phyloP scores from a whole-genome alignment of 2,797 vertebrate species.

The Rhinoraja longicauda region DNA sequence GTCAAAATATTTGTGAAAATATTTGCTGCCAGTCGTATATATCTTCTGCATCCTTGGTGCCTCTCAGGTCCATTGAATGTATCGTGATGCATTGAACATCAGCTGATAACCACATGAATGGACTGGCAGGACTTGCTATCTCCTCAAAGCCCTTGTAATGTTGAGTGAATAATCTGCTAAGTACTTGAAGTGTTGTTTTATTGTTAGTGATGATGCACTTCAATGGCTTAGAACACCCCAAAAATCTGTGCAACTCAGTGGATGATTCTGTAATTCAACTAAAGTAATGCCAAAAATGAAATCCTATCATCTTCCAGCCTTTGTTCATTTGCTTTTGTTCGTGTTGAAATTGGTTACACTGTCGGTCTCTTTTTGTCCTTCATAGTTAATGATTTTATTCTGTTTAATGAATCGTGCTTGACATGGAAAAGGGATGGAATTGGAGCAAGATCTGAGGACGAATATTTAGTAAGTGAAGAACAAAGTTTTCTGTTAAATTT shows the following conservation, averaged over 20 bases:
- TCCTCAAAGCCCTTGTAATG: background rate
- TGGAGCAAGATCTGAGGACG: conserved; percentile 49
- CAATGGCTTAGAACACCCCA: background rate
- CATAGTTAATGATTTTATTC: conserved; percentile 45
- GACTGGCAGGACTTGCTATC: background rate
- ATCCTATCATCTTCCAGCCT: background rate
- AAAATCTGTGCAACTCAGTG: background rate
- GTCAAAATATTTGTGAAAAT: too few relatives aligned
- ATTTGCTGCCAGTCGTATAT: too few relatives aligned
- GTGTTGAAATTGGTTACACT: conserved; percentile 25
- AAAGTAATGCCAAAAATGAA: background rate
- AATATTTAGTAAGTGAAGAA: conserved; percentile 53
- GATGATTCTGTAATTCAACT: background rate
- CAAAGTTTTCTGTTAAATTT: background rate
- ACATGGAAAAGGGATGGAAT: conserved; percentile 60
- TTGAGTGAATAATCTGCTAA: background rate
- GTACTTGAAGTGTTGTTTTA: background rate
- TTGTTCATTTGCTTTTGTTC: background rate
- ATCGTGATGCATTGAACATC: too few relatives aligned
- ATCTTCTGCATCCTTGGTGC: too few relatives aligned
- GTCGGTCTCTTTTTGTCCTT: conserved; percentile 40
- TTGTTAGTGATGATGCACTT: background rate
- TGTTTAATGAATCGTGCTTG: conserved; percentile 59
- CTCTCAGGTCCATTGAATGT: too few relatives aligned
- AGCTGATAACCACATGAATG: too few relatives aligned